phyloP scores from a whole-genome alignment of 2,113 vertebrate genomes.

The Terrapene triunguis region DNA sequence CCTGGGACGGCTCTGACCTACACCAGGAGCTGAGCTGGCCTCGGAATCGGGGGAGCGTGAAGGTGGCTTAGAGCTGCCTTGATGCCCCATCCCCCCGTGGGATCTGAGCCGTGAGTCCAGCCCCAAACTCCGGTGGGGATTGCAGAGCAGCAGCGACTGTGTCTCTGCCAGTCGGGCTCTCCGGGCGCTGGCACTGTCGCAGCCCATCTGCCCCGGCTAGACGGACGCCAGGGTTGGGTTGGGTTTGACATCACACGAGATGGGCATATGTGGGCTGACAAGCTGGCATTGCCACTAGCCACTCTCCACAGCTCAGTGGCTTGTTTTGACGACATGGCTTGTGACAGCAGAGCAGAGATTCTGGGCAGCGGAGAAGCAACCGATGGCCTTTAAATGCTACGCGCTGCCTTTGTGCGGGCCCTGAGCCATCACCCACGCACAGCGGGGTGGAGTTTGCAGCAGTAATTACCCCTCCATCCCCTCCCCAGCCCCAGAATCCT shows the following conservation, averaged over 20 bases:
- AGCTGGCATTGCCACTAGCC: constrained; percentile 84
- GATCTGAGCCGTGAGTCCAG: background rate
- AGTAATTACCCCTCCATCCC: background rate
- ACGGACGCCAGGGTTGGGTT: background rate
- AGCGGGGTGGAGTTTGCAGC: no score
- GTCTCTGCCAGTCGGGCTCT: background rate
- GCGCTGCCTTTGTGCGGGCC: background rate
- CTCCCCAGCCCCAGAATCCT: background rate
- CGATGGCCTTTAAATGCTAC: background rate
- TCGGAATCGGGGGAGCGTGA: background rate
- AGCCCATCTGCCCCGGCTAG: background rate
- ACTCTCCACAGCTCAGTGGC: background rate
- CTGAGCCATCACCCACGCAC: accelerated
- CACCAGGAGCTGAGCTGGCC: background rate
- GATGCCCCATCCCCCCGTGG: no score
- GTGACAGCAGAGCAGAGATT: constrained; percentile 66
- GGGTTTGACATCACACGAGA: constrained; percentile 43
- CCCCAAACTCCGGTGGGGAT: background rate
- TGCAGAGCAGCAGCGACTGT: no score
- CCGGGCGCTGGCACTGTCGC: background rate
- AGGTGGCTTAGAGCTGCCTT: no score
- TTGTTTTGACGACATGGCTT: constrained; percentile 70
- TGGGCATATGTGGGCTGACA: constrained; percentile 88
- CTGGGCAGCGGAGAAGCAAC: constrained; percentile 32
- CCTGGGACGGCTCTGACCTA: background rate